These are phyloP conservation scores for Chaenogobius annularis DNA, from an alignment of 2,113 vertebrate genomes.

Conservation along the genomic window DNA sequence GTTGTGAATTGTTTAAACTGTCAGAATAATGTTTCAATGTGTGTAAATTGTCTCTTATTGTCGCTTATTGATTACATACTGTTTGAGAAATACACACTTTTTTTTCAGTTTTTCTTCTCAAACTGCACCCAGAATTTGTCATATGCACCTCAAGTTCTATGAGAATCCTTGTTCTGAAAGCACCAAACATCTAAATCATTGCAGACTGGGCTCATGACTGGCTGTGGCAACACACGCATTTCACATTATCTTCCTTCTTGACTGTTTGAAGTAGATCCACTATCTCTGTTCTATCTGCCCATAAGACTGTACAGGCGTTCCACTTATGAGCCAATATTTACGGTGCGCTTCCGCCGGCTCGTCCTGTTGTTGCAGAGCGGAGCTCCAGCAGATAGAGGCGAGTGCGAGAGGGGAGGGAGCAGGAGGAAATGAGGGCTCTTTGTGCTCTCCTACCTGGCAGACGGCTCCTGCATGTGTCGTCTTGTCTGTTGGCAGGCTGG, in stretches of 20 bases:
- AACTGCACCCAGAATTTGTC: too few relatives aligned
- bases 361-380: constrained; percentile 72
- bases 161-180: too few relatives aligned
- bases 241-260: not conserved
- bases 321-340: constrained; percentile 60
- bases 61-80: too few relatives aligned
- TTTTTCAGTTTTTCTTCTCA: too few relatives aligned
- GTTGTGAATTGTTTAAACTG: too few relatives aligned
- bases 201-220: not conserved
- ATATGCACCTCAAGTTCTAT: too few relatives aligned
- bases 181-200: not conserved
- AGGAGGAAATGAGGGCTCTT: constrained; percentile 86
- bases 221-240: not conserved
- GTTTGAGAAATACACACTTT: too few relatives aligned
- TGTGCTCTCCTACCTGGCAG: constrained; percentile 85
- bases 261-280: not conserved
- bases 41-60: too few relatives aligned
- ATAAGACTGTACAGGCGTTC: not conserved
- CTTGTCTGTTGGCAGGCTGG: constrained; percentile 84
- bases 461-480: constrained; percentile 86
- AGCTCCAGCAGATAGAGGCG: constrained; percentile 42
- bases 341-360: constrained; percentile 59
- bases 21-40: too few relatives aligned
- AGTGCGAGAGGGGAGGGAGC: constrained; percentile 50
- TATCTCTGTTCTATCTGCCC: not conserved